phyloP scores from a whole-genome alignment of 1,140 invertebrate species.

The Drosophila burlai region DNA sequence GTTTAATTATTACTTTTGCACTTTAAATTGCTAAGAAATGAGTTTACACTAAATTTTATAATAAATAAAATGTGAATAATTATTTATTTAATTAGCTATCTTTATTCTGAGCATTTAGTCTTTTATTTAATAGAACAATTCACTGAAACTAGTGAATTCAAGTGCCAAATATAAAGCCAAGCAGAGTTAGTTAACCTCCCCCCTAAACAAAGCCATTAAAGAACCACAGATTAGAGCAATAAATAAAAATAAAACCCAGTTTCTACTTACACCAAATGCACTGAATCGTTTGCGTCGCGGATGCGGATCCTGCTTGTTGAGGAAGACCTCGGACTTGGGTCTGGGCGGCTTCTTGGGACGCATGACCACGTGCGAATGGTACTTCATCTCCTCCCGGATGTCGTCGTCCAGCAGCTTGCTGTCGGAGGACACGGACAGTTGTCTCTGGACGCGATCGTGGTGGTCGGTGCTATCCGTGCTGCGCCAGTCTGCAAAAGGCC shows the following conservation, averaged over 20 bases:
- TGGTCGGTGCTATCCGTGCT: slow-evolving; percentile 89
- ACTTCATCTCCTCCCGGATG: slow-evolving; percentile 90
- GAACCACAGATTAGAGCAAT: background rate
- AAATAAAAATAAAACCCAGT: background rate
- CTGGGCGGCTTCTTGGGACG: slow-evolving; percentile 94
- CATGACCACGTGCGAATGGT: slow-evolving; percentile 91
- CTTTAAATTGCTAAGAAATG: background rate
- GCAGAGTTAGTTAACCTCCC: background rate
- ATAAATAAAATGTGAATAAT: too few species aligned
- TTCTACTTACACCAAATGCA: slow-evolving; percentile 93
- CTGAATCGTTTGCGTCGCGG: slow-evolving; percentile 93
- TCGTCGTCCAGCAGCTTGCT: slow-evolving; percentile 95
- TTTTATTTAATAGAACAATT: background rate
- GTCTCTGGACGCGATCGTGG: slow-evolving; percentile 93
- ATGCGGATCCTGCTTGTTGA: slow-evolving; percentile 88
- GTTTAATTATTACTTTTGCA: too few species aligned
- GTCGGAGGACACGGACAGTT: slow-evolving; percentile 95
- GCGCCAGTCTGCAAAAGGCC: slow-evolving; percentile 88
- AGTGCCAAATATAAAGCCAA: background rate
- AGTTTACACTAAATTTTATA: too few species aligned
- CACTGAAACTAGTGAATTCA: background rate
- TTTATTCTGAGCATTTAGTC: background rate
- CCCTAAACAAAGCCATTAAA: background rate
- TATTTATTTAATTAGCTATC: too few species aligned
- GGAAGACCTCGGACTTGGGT: slow-evolving; percentile 95